These are phyloP conservation scores for Galagoides demidoff DNA, from an alignment of 2,797 vertebrate genomes.

Conservation along the genomic window DNA sequence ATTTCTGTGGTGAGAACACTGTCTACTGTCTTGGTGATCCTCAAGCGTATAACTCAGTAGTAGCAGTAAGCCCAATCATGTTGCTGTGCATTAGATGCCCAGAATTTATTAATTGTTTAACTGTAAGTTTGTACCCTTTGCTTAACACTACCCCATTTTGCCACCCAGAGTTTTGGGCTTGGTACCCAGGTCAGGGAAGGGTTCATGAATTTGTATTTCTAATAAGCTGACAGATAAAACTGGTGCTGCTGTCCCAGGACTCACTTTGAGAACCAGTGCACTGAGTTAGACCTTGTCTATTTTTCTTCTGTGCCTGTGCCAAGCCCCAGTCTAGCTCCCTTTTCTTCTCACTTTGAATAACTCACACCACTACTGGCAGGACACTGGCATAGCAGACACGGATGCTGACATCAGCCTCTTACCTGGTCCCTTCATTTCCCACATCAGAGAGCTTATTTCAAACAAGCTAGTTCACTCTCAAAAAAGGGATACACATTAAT, in stretches of 20 bases:
- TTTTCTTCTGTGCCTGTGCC: neutral
- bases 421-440: neutral
- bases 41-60: neutral
- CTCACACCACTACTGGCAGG: neutral
- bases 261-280: neutral
- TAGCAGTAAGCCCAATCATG: neutral
- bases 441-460: neutral
- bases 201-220: neutral
- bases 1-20: neutral
- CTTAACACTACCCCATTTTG: too few relatives aligned
- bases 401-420: neutral
- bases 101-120: neutral
- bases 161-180: neutral
- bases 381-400: accelerated
- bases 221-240: neutral
- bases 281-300: neutral
- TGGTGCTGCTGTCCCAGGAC: neutral
- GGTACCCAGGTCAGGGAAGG: too few relatives aligned
- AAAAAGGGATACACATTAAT: neutral
- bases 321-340: neutral
- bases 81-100: neutral
- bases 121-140: neutral
- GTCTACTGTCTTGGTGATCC: neutral
- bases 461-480: neutral
- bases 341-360: neutral